phyloP scores from a whole-genome alignment of 2,113 vertebrate species.

The Ageneiosus marmoratus region DNA sequence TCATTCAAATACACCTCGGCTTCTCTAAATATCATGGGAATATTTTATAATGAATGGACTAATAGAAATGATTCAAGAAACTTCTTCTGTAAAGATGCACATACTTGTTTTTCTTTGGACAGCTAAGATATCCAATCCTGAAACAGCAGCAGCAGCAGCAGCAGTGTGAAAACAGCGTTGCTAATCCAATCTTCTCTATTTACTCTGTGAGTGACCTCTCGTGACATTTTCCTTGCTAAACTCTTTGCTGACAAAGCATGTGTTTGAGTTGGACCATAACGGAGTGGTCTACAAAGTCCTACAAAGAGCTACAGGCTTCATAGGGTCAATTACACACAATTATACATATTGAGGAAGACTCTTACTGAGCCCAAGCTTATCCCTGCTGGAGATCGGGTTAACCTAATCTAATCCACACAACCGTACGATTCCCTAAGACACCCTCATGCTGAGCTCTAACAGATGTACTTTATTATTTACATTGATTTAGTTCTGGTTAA shows the following conservation, averaged over 20 bases:
- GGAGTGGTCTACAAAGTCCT: slow-evolving; percentile 30
- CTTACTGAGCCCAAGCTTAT: slow-evolving; percentile 41
- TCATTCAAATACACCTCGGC: no score
- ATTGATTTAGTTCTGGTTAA: not conserved
- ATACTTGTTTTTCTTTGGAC: no score
- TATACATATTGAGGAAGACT: slow-evolving; percentile 17
- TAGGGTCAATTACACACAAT: slow-evolving; percentile 46
- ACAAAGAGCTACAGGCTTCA: slow-evolving; percentile 35
- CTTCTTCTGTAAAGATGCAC: no score
- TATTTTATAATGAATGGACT: no score
- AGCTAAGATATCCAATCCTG: not conserved
- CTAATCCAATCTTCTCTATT: slow-evolving; percentile 18
- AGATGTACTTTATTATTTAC: slow-evolving; percentile 1
- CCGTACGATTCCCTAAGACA: not conserved
- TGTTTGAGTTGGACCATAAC: slow-evolving; percentile 11
- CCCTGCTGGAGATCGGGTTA: slow-evolving; percentile 38
- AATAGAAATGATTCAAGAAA: no score
- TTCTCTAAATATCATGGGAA: no score
- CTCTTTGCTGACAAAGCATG: slow-evolving; percentile 20
- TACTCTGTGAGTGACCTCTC: not conserved
- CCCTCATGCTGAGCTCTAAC: not conserved
- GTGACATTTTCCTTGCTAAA: not conserved
- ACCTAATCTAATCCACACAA: slow-evolving; percentile 23
- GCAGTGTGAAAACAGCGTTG: not conserved
- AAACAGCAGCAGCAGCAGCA: not conserved